Base-by-base conservation (phyloP, 1,140 invertebrate species). In the Drosophila leontia region DNA sequence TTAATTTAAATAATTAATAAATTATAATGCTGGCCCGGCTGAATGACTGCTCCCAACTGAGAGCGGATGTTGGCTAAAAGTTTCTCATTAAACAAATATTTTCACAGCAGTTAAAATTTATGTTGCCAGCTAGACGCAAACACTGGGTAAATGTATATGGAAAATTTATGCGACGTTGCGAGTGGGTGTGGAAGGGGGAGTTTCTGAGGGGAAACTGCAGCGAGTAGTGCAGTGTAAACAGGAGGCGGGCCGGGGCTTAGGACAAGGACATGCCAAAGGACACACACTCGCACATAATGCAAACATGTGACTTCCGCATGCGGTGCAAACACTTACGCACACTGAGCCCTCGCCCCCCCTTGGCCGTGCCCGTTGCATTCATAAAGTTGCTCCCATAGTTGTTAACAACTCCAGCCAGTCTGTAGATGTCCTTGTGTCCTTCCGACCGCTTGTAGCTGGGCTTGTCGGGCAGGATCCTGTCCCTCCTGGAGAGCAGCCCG, bases 31-130 rank as follows among this genome's bases (percentile, higher is more conserved):
- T 70, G 63, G 58, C 51, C 48, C 32, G 67, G 32, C 53, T 72
- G 59, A 64, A 19, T 47, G 51, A 45, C 58, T 61, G 19, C 41
- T 26, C 45, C 64, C 67, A 44, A 50, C 63, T 55, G 51, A 44
- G 53, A 50, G 48, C 42, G 59, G 63, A 55, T 42, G 51, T 59
- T 67, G 72, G 65, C 84, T 78, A 80, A 88, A 87, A 87, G 84
- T 87, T 87, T 87, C 84, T 88, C 85, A 90, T 88, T 88, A 90
- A 88, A 88, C 85, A 88, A 88, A 88, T 88, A 88, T 88, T 88
- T 88, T 90, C 85, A 84, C 81, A 90, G 85, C 81, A 90, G 80
- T 60, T 88, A 75, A 84, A 90, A 88, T 88, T 90, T 90, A 88
- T 88, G 85, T 74, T 85, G 75, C 69, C 26, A 64, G 47, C 80